Evolutionary conservation across 2,888 invertebrate genomes (phyloP).

Genomic region (Amiota minor): DNA sequence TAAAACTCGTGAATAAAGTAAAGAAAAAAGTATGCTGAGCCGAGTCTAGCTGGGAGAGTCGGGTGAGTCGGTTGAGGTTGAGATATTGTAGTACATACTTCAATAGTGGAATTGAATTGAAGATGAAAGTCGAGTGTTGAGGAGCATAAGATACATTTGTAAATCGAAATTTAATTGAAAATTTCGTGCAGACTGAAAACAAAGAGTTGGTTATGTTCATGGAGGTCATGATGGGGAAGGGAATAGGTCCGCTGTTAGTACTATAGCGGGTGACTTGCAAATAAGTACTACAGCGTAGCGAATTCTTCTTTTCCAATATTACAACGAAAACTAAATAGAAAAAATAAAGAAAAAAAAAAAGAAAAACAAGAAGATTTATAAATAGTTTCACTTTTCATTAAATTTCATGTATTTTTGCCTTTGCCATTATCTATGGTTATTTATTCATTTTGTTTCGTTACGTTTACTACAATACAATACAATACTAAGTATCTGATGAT

Average conservation of each 20-base stretch:
- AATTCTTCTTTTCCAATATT: not conserved
- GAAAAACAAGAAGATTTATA: not conserved
- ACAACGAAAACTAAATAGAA: not conserved
- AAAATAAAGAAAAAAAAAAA: not conserved
- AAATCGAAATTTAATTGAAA: constrained; percentile 33
- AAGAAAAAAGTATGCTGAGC: no score
- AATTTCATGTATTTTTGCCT: constrained; percentile 6
- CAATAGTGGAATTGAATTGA: not conserved
- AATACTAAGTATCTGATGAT: constrained; percentile 30
- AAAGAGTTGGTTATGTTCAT: constrained; percentile 15
- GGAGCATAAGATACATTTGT: not conserved
- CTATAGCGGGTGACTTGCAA: not conserved
- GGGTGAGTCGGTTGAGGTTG: not conserved
- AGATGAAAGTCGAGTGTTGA: constrained; percentile 23
- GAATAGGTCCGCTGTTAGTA: not conserved
- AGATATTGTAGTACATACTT: not conserved
- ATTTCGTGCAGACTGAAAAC: no score
- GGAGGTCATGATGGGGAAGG: not conserved
- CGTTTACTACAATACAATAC: not conserved
- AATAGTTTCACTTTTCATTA: constrained; percentile 33
- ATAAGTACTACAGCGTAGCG: no score
- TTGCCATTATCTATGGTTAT: not conserved
- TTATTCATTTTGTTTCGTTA: constrained; percentile 1
- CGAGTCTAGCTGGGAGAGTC: no score
- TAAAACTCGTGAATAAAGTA: not conserved